Conservation (phyloP, 2,797 vertebrate species). For the Rhyacichthys aspro region DNA sequence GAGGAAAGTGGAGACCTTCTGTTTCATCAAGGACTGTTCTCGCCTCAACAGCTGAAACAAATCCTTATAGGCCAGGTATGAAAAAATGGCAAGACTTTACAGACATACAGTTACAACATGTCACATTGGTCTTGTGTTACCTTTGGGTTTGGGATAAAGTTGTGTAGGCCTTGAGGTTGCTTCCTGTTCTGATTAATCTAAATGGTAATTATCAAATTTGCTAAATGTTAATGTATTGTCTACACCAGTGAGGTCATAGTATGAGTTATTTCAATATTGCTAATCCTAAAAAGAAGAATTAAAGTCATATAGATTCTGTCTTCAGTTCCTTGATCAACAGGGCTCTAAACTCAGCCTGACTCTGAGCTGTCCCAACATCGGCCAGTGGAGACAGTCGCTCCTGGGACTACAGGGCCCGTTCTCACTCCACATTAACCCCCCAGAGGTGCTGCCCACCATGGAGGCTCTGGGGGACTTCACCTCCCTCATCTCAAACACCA, state of each 20-base stretch:
- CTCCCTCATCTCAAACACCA: constrained; percentile 81
- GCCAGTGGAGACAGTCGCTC: constrained; percentile 83
- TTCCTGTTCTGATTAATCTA: too few relatives aligned
- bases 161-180: too few relatives aligned
- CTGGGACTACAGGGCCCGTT: constrained; percentile 80
- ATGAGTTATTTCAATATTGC: too few relatives aligned
- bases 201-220: too few relatives aligned
- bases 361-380: constrained; percentile 86
- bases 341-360: constrained; percentile 81
- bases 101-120: not conserved
- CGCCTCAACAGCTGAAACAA: constrained; percentile 85
- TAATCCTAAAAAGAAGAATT: too few relatives aligned
- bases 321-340: constrained; percentile 76
- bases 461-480: constrained; percentile 91
- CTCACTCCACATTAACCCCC: constrained; percentile 85
- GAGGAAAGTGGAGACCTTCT: constrained; percentile 90
- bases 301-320: constrained; percentile 8
- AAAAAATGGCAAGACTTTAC: not conserved
- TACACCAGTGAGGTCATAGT: too few relatives aligned
- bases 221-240: too few relatives aligned
- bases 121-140: too few relatives aligned
- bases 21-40: constrained; percentile 88
- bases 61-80: constrained; percentile 88
- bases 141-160: too few relatives aligned
- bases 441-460: constrained; percentile 80